Conservation (phyloP, 2,113 vertebrate genomes). For the Eclectus roratus region DNA sequence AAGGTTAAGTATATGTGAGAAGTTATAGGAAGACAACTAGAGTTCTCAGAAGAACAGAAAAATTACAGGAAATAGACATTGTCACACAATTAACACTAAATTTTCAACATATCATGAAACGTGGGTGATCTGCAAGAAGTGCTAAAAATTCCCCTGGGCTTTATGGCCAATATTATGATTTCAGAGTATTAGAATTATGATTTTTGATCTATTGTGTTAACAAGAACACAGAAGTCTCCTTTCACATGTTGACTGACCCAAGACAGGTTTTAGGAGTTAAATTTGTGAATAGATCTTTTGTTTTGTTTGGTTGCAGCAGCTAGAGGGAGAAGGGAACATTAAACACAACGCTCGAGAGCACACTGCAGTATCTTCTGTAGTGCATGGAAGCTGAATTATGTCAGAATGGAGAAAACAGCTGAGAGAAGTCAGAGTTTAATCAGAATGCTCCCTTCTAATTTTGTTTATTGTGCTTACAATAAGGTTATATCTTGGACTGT, state of each 20-base stretch:
- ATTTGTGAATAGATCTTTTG: not conserved
- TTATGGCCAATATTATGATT: not conserved
- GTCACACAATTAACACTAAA: not conserved
- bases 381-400: not conserved
- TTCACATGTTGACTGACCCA: not conserved
- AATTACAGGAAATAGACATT: not conserved
- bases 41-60: not conserved
- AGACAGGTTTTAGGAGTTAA: not conserved
- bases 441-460: not conserved
- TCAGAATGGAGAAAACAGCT: not conserved
- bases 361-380: not conserved
- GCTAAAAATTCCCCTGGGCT: not conserved
- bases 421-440: not conserved
- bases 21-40: not conserved
- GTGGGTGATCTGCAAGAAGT: not conserved
- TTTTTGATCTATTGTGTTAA: not conserved
- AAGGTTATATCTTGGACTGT: not conserved
- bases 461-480: not conserved
- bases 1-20: not conserved
- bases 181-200: not conserved
- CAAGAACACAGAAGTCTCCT: not conserved
- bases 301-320: not conserved
- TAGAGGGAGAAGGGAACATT: not conserved
- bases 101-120: accelerated
- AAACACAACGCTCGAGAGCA: accelerated